A percentile compares a stretch with the other conserved stretches of the same genome.
Evolutionary conservation across 2,113 vertebrate genomes (phyloP).

Genomic region (Ciconia maguari): DNA sequence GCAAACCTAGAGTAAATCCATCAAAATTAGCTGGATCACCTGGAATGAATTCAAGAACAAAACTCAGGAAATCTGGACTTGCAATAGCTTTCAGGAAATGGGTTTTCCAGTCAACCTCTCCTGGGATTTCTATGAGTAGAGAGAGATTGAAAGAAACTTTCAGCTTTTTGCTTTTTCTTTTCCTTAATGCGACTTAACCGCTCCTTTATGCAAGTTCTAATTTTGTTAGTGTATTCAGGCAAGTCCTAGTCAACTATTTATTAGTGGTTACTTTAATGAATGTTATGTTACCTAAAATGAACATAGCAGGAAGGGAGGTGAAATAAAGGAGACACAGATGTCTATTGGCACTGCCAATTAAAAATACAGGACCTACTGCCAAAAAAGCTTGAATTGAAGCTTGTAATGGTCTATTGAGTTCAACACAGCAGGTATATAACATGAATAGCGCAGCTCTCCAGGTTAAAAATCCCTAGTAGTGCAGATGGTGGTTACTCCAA

Average conservation of each 20-base stretch:
- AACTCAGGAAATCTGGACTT: not conserved
- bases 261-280: not conserved
- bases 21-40: not conserved
- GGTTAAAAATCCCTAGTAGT: not conserved
- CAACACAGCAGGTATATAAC: not conserved
- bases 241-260: not conserved
- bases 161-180: not conserved
- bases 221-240: not conserved
- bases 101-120: not conserved
- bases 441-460: not conserved
- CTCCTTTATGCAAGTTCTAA: not conserved
- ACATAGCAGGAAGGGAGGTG: not conserved
- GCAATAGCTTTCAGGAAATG: not conserved
- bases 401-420: not conserved
- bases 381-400: not conserved
- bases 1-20: not conserved
- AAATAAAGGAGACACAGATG: not conserved
- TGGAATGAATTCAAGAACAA: not conserved
- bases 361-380: not conserved
- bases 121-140: not conserved
- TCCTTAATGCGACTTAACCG: not conserved
- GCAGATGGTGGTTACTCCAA: not conserved
- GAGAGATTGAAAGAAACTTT: not conserved
- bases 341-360: not conserved
- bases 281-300: not conserved